phyloP scores from a whole-genome alignment of 2,888 invertebrate species.

The Fragum fragum region DNA sequence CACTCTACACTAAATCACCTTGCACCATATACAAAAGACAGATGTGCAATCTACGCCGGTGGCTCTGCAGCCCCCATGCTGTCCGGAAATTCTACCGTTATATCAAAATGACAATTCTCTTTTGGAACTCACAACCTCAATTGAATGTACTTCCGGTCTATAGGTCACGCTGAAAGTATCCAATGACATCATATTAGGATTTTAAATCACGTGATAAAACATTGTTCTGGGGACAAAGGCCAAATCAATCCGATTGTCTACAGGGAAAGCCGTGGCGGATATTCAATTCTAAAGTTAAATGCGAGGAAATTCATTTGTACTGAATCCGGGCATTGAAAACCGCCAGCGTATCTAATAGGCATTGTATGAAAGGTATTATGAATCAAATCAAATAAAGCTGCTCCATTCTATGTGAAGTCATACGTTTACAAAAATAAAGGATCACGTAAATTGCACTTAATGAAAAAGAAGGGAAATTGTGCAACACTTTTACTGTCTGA shows the following conservation, averaged over 20 bases:
- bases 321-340: conserved; percentile 29
- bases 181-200: conserved; percentile 42
- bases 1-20: background rate
- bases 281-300: conserved; percentile 47
- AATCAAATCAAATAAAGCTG: conserved; percentile 27
- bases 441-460: conserved; percentile 25
- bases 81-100: conserved; percentile 49
- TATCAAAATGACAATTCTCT: conserved; percentile 41
- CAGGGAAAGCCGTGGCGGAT: conserved; percentile 34
- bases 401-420: conserved; percentile 23
- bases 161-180: conserved; percentile 45
- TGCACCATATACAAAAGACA: too few species aligned
- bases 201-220: conserved; percentile 48
- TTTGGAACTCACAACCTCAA: conserved; percentile 42
- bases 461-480: conserved; percentile 7
- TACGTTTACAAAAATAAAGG: conserved; percentile 24
- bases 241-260: conserved; percentile 40
- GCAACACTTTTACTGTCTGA: background rate
- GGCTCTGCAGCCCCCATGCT: conserved; percentile 31
- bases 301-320: conserved; percentile 35
- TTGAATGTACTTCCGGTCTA: conserved; percentile 53
- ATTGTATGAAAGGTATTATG: conserved; percentile 47
- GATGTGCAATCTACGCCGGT: conserved; percentile 16
- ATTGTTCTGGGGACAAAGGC: conserved; percentile 54
- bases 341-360: conserved; percentile 45